These are phyloP conservation scores for Clinocottus analis DNA, from an alignment of 2,113 vertebrate genomes.

Conservation along the genomic window DNA sequence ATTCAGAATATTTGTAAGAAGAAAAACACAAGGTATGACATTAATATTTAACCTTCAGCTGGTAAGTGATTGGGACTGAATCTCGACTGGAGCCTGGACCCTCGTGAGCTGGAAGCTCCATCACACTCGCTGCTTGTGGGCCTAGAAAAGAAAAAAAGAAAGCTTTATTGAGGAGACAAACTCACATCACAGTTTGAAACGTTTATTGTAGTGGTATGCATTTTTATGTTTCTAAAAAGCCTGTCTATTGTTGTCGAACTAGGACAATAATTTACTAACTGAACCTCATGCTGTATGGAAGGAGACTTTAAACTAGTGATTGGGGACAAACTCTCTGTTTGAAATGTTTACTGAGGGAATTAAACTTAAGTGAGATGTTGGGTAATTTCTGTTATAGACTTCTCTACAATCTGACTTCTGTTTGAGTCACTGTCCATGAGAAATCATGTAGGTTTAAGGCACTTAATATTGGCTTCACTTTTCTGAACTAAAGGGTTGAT, in stretches of 20 bases:
- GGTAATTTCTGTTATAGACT: no score
- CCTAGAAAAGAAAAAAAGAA: constrained; percentile 71
- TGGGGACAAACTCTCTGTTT: no score
- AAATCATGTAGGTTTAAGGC: no score
- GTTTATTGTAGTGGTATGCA: background rate
- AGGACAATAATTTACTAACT: background rate
- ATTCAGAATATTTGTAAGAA: background rate
- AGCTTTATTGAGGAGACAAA: background rate
- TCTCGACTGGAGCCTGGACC: constrained; percentile 73
- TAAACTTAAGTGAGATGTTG: background rate
- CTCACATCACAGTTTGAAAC: background rate
- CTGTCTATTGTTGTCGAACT: background rate
- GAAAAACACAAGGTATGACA: background rate
- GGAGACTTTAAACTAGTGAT: background rate
- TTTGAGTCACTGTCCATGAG: no score
- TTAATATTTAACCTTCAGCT: constrained; percentile 86
- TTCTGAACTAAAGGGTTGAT: no score
- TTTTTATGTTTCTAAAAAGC: no score
- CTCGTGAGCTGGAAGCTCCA: constrained; percentile 87
- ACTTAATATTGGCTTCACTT: no score
- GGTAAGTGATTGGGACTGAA: constrained; percentile 78
- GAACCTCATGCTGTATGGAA: background rate
- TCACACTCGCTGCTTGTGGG: constrained; percentile 86
- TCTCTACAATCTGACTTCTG: no score
- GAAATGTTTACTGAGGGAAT: no score